Evolutionary conservation across 2,888 invertebrate genomes (phyloP).

Genomic region (Cantharis lateralis): DNA sequence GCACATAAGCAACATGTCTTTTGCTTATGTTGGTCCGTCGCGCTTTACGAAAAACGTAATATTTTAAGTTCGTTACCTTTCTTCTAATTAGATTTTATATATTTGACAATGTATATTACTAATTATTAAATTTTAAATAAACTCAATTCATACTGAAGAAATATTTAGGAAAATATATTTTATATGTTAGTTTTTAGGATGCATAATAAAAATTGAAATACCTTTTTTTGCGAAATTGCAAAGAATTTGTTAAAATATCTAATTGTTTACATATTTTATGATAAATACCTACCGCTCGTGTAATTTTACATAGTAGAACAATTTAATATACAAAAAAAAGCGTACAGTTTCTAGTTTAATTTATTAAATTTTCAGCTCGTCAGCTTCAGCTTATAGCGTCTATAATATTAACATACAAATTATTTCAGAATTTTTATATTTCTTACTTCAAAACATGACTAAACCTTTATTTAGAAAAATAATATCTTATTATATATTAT

Average conservation of each 20-base stretch:
- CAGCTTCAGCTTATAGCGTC: neutral
- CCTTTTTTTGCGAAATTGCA: conserved; percentile 14
- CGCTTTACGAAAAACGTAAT: conserved; percentile 33
- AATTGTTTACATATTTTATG: conserved; percentile 25
- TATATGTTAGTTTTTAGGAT: conserved; percentile 21
- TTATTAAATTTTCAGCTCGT: neutral
- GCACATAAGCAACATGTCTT: conserved; percentile 42
- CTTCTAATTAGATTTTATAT: conserved; percentile 41
- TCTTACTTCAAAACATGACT: neutral
- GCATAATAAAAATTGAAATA: conserved; percentile 13
- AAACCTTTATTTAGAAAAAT: neutral
- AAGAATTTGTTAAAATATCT: conserved; percentile 20
- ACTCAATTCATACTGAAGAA: conserved; percentile 29
- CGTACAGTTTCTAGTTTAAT: neutral
- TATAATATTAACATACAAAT: neutral
- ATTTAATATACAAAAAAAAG: neutral
- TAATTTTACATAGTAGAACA: neutral
- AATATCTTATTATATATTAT: neutral
- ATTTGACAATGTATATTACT: conserved; percentile 27
- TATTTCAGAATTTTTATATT: neutral
- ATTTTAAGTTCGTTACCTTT: conserved; percentile 24
- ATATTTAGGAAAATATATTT: conserved; percentile 27
- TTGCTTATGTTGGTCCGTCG: conserved; percentile 27
- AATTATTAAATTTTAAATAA: conserved; percentile 18
- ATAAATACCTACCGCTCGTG: conserved; percentile 7